Evolutionary conservation across 2,888 invertebrate species (phyloP).

Genomic region (Pelosia muscerda): DNA sequence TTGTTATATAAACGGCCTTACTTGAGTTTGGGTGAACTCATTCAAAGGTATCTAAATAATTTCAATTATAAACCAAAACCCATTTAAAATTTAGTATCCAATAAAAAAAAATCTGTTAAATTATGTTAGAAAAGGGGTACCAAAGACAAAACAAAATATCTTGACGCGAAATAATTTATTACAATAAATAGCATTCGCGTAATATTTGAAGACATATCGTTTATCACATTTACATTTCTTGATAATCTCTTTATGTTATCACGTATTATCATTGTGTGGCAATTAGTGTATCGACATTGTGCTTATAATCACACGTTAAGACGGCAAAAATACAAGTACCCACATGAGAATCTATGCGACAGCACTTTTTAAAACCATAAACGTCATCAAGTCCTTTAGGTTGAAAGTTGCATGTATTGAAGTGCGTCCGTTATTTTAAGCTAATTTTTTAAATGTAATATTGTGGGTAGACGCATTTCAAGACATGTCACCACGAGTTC

Average conservation of each 20-base stretch:
- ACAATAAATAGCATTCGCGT: constrained; percentile 40
- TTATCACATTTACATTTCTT: constrained; percentile 42
- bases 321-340: neutral
- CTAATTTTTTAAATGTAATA: neutral
- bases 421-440: constrained; percentile 17
- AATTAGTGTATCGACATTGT: constrained; percentile 3
- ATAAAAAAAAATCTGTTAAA: neutral
- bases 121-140: constrained; percentile 15
- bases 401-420: neutral
- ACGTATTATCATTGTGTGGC: constrained; percentile 7
- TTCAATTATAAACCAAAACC: neutral
- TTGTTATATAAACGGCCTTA: constrained; percentile 25
- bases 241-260: constrained; percentile 23
- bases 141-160: constrained; percentile 34
- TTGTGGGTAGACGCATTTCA: constrained; percentile 10
- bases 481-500: constrained; percentile 33
- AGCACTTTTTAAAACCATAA: neutral
- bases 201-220: constrained; percentile 30
- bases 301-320: neutral
- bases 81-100: neutral
- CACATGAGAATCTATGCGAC: neutral
- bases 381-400: neutral
- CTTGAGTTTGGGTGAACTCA: constrained; percentile 47
- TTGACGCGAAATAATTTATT: constrained; percentile 44
- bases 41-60: neutral